Evolutionary conservation across 2,888 invertebrate genomes (phyloP), one percentile per base, ranked within the genome.

Genomic region (Anoplius nigerrimus): DNA sequence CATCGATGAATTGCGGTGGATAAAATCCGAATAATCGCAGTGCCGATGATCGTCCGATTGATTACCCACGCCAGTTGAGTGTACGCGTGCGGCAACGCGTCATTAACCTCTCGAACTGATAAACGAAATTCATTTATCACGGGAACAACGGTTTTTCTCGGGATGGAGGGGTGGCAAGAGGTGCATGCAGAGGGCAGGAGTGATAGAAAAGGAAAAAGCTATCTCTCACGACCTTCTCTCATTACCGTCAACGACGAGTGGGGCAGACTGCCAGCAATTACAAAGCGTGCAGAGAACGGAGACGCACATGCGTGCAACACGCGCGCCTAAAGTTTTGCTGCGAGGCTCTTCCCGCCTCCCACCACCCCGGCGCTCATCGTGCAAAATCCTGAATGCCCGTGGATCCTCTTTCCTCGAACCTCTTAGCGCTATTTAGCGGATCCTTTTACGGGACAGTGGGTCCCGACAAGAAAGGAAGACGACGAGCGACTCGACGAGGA

Each of bases 371-470:
- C 46, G 52, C 57, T 21, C 45, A 66, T 60, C 65, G 48, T 67
- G 80, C 77, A 68, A 82, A 78, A 79, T 79, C 78, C 74, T 81
- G 82, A 78, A 79, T 81, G 76, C 78, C 70, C 75, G 75, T 74
- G 82, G 81, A 85, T 86, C 83, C 80, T 81, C 82, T 86, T 87
- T 84, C 84, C 79, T 75, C 77, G 82, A 81, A 81, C 72, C 85
- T 82, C 83, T 85, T 84, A 82, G 82, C 72, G 82, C 78, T 81
- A 80, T 83, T 85, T 84, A 82, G 82, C 79, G 77, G 86, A 84
- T 84, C 83, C 80, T 85, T 85, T 86, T 84, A 83, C 83, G 81
- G 81, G 81, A 79, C 78, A 76, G 75, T 76, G 63, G 80, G 74
- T 60, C 77, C 75, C 75, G 76, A 78, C 80, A 78, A 81, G 82